Percentiles rank a stretch among this genome's conserved stretches.
Evolutionary conservation across 64 coral and sea anemone genomes (phyloP).

Genomic region (Montipora sp.): DNA sequence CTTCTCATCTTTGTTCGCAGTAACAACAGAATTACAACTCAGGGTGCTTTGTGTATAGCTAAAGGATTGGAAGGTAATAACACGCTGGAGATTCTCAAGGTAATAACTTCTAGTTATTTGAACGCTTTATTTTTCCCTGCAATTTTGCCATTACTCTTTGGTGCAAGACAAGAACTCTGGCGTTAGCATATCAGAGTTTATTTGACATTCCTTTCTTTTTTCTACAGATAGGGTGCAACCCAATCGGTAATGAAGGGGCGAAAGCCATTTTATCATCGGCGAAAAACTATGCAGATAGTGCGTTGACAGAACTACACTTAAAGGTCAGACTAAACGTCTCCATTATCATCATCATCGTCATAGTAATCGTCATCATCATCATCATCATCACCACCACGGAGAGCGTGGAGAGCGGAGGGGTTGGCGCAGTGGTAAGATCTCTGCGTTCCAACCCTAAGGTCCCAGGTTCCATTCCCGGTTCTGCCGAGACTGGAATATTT

Average conservation of each 20-base stretch:
- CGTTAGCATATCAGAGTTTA: background rate
- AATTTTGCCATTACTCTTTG: no score
- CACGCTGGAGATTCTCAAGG: constrained; percentile 94
- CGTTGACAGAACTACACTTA: constrained; percentile 72
- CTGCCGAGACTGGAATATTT: no score
- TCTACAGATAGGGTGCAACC: constrained; percentile 80
- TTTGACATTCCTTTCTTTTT: background rate
- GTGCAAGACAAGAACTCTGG: no score
- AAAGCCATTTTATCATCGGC: constrained; percentile 57
- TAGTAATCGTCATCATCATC: background rate
- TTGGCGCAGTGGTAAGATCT: no score
- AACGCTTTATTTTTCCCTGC: no score
- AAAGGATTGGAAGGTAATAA: constrained; percentile 93
- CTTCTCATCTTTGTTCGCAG: constrained; percentile 32
- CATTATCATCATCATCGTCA: no score
- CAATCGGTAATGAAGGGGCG: constrained; percentile 67
- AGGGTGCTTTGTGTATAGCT: constrained; percentile 84
- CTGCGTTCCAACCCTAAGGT: no score
- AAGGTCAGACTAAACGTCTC: constrained; percentile 38
- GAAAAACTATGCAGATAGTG: constrained; percentile 79
- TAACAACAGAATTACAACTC: constrained; percentile 86
- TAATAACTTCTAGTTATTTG: constrained; percentile 18
- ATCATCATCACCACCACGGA: background rate
- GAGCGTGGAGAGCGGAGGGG: no score
- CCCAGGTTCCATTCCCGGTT: no score